These are phyloP conservation scores for Vollenhovia emeryi DNA, from an alignment of 1,140 invertebrate genomes.

Conservation along the genomic window DNA sequence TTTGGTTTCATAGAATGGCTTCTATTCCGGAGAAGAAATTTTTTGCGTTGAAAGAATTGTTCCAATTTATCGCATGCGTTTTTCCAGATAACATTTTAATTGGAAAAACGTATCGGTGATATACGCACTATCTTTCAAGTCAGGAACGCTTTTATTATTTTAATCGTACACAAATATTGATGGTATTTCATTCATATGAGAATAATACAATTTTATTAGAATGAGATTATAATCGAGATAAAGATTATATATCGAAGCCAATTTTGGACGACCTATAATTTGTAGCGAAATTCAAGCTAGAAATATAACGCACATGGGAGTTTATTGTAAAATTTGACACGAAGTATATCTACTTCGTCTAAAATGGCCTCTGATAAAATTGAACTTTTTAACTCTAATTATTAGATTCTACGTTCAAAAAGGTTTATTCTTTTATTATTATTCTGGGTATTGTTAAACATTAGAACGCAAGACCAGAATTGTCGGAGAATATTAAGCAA, in stretches of 20 bases:
- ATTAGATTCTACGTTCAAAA: background rate
- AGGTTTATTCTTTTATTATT: background rate
- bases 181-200: background rate
- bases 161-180: background rate
- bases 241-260: background rate
- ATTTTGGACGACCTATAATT: background rate
- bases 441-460: background rate
- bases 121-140: background rate
- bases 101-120: background rate
- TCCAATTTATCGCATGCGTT: background rate
- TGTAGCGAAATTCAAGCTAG: background rate
- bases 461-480: background rate
- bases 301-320: background rate
- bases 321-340: background rate
- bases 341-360: background rate
- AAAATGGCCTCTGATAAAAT: background rate
- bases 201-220: background rate
- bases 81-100: background rate
- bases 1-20: slow-evolving; percentile 15
- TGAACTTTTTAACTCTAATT: background rate
- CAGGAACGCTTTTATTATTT: background rate
- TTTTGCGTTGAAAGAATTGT: slow-evolving; percentile 20
- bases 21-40: background rate
- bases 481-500: background rate
- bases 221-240: background rate